These are phyloP conservation scores for Byasa hedistus DNA, from an alignment of 2,888 invertebrate genomes.

Conservation along the genomic window DNA sequence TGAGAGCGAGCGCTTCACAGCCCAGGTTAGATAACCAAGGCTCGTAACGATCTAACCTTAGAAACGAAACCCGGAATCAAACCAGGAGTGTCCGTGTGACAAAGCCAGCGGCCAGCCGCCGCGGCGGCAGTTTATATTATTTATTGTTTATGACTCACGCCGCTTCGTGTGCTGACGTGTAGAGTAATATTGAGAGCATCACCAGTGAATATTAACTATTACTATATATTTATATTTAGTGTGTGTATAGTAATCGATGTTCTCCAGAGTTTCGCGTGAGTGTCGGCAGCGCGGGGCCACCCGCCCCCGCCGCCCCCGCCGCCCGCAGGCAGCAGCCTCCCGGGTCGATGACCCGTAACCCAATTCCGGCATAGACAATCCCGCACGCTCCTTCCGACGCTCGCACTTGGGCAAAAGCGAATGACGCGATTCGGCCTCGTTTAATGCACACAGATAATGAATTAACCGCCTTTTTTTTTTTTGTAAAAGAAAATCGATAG, in stretches of 20 bases:
- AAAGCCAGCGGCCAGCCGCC: no score
- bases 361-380: constrained; percentile 37
- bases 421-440: constrained; percentile 25
- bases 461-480: constrained; percentile 47
- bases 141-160: no score
- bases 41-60: no score
- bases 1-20: no score
- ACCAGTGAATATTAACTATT: no score
- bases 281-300: not conserved
- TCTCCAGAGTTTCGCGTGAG: not conserved
- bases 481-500: constrained; percentile 69
- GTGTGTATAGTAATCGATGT: not conserved
- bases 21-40: no score
- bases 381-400: constrained; percentile 26
- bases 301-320: not conserved
- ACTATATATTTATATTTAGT: accelerated
- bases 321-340: constrained; percentile 31
- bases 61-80: no score
- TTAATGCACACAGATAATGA: constrained; percentile 44
- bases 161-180: no score
- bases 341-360: constrained; percentile 46
- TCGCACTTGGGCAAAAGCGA: constrained; percentile 11
- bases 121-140: no score
- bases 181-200: no score
- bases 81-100: no score